Evolutionary conservation across 2,888 invertebrate genomes (phyloP).

Genomic region (Epirrhoe alternata): DNA sequence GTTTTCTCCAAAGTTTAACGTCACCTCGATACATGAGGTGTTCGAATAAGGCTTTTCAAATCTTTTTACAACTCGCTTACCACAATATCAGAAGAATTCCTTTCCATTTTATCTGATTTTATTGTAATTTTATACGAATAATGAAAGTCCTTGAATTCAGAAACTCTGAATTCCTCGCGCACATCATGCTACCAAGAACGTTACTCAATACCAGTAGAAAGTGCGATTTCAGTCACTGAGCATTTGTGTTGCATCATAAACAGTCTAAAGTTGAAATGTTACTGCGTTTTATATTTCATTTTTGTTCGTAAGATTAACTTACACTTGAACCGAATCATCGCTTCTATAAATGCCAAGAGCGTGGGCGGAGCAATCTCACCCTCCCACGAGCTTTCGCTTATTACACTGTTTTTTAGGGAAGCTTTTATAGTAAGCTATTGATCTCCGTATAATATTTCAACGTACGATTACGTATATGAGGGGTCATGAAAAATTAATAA

Average conservation of each 20-base stretch:
- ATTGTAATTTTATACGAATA: constrained; percentile 40
- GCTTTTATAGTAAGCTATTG: constrained; percentile 41
- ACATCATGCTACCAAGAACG: constrained; percentile 58
- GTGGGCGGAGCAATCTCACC: constrained; percentile 58
- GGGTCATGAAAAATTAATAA: constrained; percentile 15
- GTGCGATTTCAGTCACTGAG: constrained; percentile 69
- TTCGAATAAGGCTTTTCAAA: background rate
- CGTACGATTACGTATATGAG: constrained; percentile 21
- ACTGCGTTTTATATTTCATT: constrained; percentile 25
- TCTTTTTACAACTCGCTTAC: background rate
- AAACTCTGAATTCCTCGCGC: constrained; percentile 57
- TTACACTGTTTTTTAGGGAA: constrained; percentile 42
- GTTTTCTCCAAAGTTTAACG: constrained; percentile 43
- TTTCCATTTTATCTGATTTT: background rate
- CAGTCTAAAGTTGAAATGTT: constrained; percentile 42
- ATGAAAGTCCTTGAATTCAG: constrained; percentile 50
- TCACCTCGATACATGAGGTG: constrained; percentile 1
- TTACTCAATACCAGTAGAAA: constrained; percentile 75
- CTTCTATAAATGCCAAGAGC: constrained; percentile 51
- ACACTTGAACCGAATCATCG: constrained; percentile 53
- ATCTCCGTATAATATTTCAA: constrained; percentile 40
- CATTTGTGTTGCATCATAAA: constrained; percentile 68
- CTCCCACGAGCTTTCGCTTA: constrained; percentile 50
- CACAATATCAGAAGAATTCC: background rate
- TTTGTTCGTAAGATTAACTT: constrained; percentile 33